Conservation (phyloP, 2,888 invertebrate species). For the Ecliptopera silaceata region DNA sequence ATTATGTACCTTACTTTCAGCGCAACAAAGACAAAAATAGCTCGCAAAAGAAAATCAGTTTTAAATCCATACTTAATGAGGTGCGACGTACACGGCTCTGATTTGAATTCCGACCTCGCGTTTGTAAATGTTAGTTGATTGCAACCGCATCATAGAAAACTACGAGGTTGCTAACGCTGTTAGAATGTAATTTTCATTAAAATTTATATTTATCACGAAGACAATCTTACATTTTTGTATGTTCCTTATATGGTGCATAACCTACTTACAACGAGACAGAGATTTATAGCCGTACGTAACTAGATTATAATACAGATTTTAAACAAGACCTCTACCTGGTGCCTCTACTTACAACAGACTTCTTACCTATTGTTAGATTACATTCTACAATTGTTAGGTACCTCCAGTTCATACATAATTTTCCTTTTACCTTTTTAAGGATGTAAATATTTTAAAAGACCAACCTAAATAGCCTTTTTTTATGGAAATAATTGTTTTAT, state of each 20-base stretch:
- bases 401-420: too few relatives aligned
- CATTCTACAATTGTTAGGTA: too few relatives aligned
- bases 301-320: background rate
- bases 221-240: slow-evolving; percentile 3
- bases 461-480: too few relatives aligned
- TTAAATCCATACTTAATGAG: slow-evolving; percentile 32
- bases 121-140: slow-evolving; percentile 41
- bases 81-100: slow-evolving; percentile 35
- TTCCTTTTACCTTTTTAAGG: too few relatives aligned
- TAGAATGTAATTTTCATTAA: slow-evolving; percentile 26
- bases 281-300: background rate
- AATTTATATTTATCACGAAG: slow-evolving; percentile 19
- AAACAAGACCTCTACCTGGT: background rate
- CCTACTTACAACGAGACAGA: slow-evolving; percentile 2
- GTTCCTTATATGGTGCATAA: background rate
- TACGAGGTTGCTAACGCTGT: slow-evolving; percentile 16
- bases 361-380: too few relatives aligned
- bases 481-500: too few relatives aligned
- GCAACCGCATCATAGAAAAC: slow-evolving; percentile 37
- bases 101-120: slow-evolving; percentile 51
- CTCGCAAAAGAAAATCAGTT: slow-evolving; percentile 31
- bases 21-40: slow-evolving; percentile 34
- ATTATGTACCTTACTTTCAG: slow-evolving; percentile 35
- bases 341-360: background rate
- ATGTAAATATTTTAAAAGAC: too few relatives aligned